A percentile compares a stretch with the other conserved stretches of the same genome.
These are phyloP conservation scores for Leucophenga maculata DNA, from an alignment of 2,888 invertebrate genomes.

Conservation along the genomic window DNA sequence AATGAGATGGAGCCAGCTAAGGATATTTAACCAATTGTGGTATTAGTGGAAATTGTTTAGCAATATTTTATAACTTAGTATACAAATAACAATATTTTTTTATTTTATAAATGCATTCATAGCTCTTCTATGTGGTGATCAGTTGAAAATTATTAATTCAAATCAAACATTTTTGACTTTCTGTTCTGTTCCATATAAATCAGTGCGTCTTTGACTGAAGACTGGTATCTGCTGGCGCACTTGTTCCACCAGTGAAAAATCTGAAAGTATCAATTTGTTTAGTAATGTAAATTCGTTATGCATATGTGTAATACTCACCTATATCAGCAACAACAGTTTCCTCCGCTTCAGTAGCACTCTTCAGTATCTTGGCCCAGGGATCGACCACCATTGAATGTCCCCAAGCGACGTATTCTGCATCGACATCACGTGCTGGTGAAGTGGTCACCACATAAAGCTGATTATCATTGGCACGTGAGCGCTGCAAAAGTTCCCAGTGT, in stretches of 20 bases:
- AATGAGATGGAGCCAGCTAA: not conserved
- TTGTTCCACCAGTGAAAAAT: slow-evolving; percentile 81
- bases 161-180: slow-evolving; percentile 27
- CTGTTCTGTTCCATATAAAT: slow-evolving; percentile 76
- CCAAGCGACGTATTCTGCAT: slow-evolving; percentile 90
- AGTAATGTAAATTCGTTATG: not conserved
- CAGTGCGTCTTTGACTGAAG: slow-evolving; percentile 80
- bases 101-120: slow-evolving; percentile 8
- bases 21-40: not conserved
- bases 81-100: not conserved
- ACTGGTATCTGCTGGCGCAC: slow-evolving; percentile 90
- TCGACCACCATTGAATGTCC: slow-evolving; percentile 89
- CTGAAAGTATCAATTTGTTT: slow-evolving; percentile 73
- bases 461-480: slow-evolving; percentile 88
- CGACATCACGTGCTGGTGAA: slow-evolving; percentile 86
- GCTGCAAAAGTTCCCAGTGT: slow-evolving; percentile 91
- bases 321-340: slow-evolving; percentile 79
- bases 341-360: slow-evolving; percentile 75
- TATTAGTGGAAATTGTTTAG: not conserved
- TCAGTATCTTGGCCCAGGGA: slow-evolving; percentile 84
- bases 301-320: slow-evolving; percentile 72
- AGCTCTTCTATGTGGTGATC: too few species aligned
- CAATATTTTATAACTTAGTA: slow-evolving; percentile 4
- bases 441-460: slow-evolving; percentile 90
- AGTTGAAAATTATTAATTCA: not conserved